Evolutionary conservation across 2,888 invertebrate species (phyloP), one percentile per base, ranked within the genome.

Genomic region (Tetramorium bicarinatum): DNA sequence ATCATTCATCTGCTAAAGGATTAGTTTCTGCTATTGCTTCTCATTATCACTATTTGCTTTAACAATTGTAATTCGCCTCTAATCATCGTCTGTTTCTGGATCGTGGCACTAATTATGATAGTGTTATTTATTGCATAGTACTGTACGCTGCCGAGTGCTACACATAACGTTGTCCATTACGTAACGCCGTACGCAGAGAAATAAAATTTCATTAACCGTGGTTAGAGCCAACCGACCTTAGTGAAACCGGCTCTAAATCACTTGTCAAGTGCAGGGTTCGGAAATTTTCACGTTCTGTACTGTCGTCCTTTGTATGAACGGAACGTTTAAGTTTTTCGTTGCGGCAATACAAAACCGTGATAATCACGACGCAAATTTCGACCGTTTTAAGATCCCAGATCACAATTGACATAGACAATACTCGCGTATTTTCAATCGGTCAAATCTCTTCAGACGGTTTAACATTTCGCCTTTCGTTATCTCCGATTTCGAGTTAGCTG

Each of bases 351-450:
- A 52, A 52, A 52, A 69, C 59, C 38, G 34, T 38, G 11, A 54
- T 62, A 49, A 75, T 21, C 44, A 7, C 1, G 41, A 3, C 11
- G 21, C n/a, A 18, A 44, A 25, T 54, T 29, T 21, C 44, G 38
- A n/a, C 18, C 54, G 15, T 15, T 18, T 34, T 56, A 34, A 29
- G 66, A 66, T 41, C 18, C n/a, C 13, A 44, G 47, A 69, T 69
- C 56, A 47, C 59, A 15, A 62, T 2, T 41, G 72, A 49, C 66
- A 62, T 83, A 79, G 85, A 82, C 83, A 77, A 61, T 87, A 62
- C 59, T 76, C 71, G 79, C 59, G 72, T 82, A 86, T 84, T 74
- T 86, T 86, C 79, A 86, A 82, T 74, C 80, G 54, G 47, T 80
- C 82, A 44, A 29, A n/a, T 77, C 56, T 67, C 18, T 21, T 54